Percentiles rank a stretch among this genome's conserved stretches.
phyloP scores from a whole-genome alignment of 2,888 invertebrate genomes.

The Branchipolynoe longqiensis region DNA sequence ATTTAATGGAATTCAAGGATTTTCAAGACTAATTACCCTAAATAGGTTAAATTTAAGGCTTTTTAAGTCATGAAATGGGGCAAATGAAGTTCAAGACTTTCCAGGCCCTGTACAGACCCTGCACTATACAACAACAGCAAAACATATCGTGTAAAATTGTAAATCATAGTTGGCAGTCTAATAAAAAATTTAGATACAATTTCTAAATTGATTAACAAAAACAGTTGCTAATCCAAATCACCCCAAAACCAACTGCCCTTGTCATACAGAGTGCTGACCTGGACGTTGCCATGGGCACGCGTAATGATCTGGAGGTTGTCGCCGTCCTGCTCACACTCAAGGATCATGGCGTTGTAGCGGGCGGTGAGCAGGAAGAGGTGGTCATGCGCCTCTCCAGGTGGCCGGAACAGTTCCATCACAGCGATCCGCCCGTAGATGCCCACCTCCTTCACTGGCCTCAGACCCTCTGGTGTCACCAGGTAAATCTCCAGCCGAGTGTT shows the following conservation, averaged over 20 bases:
- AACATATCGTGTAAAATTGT: too few relatives aligned
- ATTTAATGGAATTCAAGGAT: too few relatives aligned
- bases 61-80: too few relatives aligned
- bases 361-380: conserved; percentile 95
- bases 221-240: too few relatives aligned
- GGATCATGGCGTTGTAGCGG: conserved; percentile 97
- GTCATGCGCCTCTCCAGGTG: conserved; percentile 95
- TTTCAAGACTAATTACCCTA: too few relatives aligned
- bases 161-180: too few relatives aligned
- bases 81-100: too few relatives aligned
- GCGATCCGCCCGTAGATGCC: conserved; percentile 95
- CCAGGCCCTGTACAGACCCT: too few relatives aligned
- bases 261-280: conserved; percentile 80
- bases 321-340: conserved; percentile 89
- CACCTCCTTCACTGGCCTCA: conserved; percentile 96
- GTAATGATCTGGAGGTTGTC: conserved; percentile 95
- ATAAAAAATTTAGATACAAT: too few relatives aligned
- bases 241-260: background rate
- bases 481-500: conserved; percentile 97
- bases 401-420: conserved; percentile 95
- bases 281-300: conserved; percentile 96
- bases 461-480: conserved; percentile 96
- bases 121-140: too few relatives aligned
- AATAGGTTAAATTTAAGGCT: too few relatives aligned
- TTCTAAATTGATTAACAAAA: too few relatives aligned